Base-by-base conservation (phyloP, 2,797 vertebrate species). In the Hyperoplus immaculatus region DNA sequence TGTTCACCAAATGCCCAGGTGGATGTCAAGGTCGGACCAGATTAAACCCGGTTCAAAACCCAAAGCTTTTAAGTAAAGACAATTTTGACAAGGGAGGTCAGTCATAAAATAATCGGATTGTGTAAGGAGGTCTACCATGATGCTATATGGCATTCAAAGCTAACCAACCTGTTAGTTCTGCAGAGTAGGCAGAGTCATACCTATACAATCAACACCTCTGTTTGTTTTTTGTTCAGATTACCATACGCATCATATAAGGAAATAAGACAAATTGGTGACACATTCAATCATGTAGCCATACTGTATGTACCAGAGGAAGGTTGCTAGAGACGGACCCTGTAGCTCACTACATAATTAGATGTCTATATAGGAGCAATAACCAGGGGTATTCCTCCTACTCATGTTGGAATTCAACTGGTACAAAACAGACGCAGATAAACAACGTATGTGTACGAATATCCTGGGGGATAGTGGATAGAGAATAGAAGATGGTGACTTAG, bases 341-440 rank as follows among this genome's bases (percentile, higher is more conserved):
- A 47, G 41, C 69, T 57, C 29, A 12, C 8, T 50, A 6, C 11
- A 29, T 43, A 39, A 39, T 51, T 49, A 56, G 15, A 55, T 42
- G 58, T 15, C 41, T 53, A 10, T 8, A 36, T 47, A 39, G 29
- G 29, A 47, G 62, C 58, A 29, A 43, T 53, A 14, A 54, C 5
- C 51, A 13, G 29, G 14, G 18, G 36, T 49, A 36, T 59, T 72
- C 42, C 29, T 73, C 38, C 55, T 65, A 10, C 59, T 72, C 49
- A 66, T 15, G 12, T 63, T 7, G 18, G 54, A 42, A 15, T 64
- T 51, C 41, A 75, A 45, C 54, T 21, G 38, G 60, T 38, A 45
- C 18, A 50, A 46, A 63, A 16, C 39, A 11, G 15, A 60, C 43
- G 8, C 50, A 53, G 29, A 81, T 60, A 60, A 75, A 69, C 43